Evolutionary conservation across 2,113 vertebrate genomes (phyloP).

Genomic region (Tauraco erythrolophus): DNA sequence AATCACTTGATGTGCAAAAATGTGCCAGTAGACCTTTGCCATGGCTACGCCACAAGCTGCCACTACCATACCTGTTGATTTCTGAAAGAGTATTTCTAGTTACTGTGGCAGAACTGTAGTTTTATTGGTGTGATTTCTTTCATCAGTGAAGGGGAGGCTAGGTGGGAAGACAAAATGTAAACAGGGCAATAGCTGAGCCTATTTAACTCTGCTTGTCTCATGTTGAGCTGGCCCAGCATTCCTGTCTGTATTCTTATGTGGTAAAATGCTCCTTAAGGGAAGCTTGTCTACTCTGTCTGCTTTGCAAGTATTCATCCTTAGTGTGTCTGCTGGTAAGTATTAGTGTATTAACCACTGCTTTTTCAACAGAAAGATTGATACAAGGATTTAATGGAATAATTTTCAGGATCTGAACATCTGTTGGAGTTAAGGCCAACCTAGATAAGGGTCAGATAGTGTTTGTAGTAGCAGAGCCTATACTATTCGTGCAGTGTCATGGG

Average conservation of each 20-base stretch:
- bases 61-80: accelerated
- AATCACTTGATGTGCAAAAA: not conserved
- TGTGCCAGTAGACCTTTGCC: not conserved
- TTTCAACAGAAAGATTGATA: not conserved
- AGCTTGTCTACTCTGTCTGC: not conserved
- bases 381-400: not conserved
- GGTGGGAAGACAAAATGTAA: not conserved
- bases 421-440: not conserved
- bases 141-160: not conserved
- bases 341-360: not conserved
- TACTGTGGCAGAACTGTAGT: not conserved
- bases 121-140: not conserved
- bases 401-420: not conserved
- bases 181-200: not conserved
- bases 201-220: not conserved
- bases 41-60: not conserved
- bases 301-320: not conserved
- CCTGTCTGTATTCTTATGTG: not conserved
- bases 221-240: not conserved
- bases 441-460: not conserved
- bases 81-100: not conserved
- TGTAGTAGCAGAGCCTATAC: not conserved
- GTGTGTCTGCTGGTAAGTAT: not conserved
- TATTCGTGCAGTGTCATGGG: not conserved
- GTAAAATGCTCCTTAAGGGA: not conserved